Evolutionary conservation across 2,888 invertebrate species (phyloP), one percentile per base, ranked within the genome.

Genomic region (Ormyrus nitidulus): DNA sequence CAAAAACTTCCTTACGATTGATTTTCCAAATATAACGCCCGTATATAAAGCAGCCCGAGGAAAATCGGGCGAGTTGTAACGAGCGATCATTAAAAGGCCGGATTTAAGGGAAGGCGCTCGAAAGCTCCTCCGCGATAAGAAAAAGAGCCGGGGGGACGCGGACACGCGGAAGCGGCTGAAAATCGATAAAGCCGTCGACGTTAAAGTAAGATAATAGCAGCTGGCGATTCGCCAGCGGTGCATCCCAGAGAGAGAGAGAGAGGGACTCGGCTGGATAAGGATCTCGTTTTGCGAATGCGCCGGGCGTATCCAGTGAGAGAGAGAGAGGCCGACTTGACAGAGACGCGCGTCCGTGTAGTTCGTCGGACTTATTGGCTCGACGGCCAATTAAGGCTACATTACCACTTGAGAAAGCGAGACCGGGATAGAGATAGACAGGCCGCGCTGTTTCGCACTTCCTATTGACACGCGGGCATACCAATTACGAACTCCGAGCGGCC

Each of bases 381-480:
- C 73, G 73, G 34, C 85, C 88, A 88, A 88, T 88, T 88, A 88
- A 87, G 69, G 78, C 85, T 70, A 65, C 70, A 76, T 75, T 65
- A 86, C 74, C 84, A 84, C 86, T 84, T 83, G 80, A 83, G 6
- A 10, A 7, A 34, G 19, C 6, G 19, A 65, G 64, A 71, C 5
- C n/a, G 58, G 58, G 49, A 48, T 49, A 48, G 68, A 61, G 51
- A 75, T 8, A 73, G 58, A 19, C 34, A 48, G n/a, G 46, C 51
- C 19, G 19, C 19, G 19, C 19, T 58, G 53, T 54, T 83, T 83
- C 83, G 85, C 85, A 86, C 86, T 87, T 88, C 86, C 88, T 88
- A 85, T 83, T 86, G 83, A 82, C 86, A 79, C 81, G 77, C 81
- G 78, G 70, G 87, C 86, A 88, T 88, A 87, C 84, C 85, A 88